Conservation (phyloP, 2,888 invertebrate genomes). For the Sepioteuthis lessoniana region DNA sequence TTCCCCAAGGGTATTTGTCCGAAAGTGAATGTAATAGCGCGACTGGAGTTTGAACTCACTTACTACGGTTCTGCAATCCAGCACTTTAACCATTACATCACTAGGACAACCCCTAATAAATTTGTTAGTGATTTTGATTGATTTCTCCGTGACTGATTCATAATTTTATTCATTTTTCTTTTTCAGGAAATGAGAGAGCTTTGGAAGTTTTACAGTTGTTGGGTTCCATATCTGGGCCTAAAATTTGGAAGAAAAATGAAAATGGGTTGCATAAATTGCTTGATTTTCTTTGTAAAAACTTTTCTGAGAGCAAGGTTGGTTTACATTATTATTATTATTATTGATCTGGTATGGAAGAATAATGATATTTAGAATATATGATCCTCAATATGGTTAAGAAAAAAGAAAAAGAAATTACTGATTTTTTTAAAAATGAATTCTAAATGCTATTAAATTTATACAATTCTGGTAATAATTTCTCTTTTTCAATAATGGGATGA, state of each 20-base stretch:
- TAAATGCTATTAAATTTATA: background rate
- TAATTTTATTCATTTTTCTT: background rate
- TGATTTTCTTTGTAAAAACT: background rate
- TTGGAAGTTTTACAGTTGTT: background rate
- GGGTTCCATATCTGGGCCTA: background rate
- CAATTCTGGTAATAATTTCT: too few relatives aligned
- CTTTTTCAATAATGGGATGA: too few relatives aligned
- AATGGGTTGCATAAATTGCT: background rate
- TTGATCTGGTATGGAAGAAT: background rate
- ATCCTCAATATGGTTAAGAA: too few relatives aligned
- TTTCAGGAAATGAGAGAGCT: constrained; percentile 8
- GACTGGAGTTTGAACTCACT: too few relatives aligned
- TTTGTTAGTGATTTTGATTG: background rate
- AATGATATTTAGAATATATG: background rate
- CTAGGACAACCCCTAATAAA: too few relatives aligned
- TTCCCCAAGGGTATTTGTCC: too few relatives aligned
- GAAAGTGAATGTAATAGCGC: too few relatives aligned
- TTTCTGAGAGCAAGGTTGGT: background rate
- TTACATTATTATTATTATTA: background rate
- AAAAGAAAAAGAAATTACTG: too few relatives aligned
- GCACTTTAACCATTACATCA: too few relatives aligned
- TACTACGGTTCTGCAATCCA: too few relatives aligned
- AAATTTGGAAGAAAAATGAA: constrained; percentile 40
- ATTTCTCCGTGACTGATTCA: background rate
- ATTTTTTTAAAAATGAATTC: too few relatives aligned